A percentile compares a stretch with the other conserved stretches of the same genome.
phyloP scores from a whole-genome alignment of 2,888 invertebrate species.

The Neoscelio sp. region DNA sequence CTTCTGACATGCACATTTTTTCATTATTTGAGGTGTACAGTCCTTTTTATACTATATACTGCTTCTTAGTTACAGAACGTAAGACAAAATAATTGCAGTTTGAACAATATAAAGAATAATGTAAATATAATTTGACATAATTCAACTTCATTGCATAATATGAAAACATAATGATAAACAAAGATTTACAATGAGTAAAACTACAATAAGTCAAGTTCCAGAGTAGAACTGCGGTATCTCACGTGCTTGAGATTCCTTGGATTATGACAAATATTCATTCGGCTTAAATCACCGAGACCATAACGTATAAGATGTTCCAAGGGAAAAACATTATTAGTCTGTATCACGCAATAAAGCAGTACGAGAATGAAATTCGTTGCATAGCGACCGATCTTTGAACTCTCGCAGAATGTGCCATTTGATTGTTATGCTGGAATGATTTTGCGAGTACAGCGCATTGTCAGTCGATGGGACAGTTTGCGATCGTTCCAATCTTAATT shows the following conservation, averaged over 20 bases:
- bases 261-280: conserved; percentile 40
- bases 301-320: conserved; percentile 12
- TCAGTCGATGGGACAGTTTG: conserved; percentile 18
- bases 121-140: too few relatives aligned
- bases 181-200: conserved; percentile 9
- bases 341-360: conserved; percentile 68
- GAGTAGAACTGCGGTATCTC: not conserved
- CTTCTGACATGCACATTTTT: too few relatives aligned
- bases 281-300: conserved; percentile 29
- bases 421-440: conserved; percentile 66
- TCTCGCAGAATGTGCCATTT: conserved; percentile 68
- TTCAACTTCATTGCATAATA: not conserved
- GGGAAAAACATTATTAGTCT: conserved; percentile 18
- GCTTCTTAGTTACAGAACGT: too few relatives aligned
- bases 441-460: conserved; percentile 17
- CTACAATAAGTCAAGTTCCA: not conserved
- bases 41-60: too few relatives aligned
- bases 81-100: too few relatives aligned
- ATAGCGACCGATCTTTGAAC: conserved; percentile 69
- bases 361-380: conserved; percentile 71
- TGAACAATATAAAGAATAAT: too few relatives aligned
- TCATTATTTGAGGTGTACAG: too few relatives aligned
- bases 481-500: conserved; percentile 31
- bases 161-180: not conserved
- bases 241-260: conserved; percentile 5